Conservation (phyloP, 2,888 invertebrate species). For the Colostygia pectinataria region DNA sequence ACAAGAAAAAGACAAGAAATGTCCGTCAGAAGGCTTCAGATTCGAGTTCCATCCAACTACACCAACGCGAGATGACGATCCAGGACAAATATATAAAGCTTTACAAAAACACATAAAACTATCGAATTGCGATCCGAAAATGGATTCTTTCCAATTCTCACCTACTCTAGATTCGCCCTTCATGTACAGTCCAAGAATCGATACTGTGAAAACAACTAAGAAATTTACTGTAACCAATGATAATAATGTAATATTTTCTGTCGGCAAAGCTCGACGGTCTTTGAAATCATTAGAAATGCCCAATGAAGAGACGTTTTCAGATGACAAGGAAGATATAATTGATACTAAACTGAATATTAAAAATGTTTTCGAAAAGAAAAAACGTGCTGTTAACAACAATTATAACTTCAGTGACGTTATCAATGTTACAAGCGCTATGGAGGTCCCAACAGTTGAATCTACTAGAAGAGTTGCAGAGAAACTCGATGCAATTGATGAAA, state of each 20-base stretch:
- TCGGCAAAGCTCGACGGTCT: background rate
- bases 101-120: constrained; percentile 45
- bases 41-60: constrained; percentile 40
- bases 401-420: background rate
- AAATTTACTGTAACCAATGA: constrained; percentile 2
- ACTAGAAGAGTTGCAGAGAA: background rate
- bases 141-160: too few relatives aligned
- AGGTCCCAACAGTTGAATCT: background rate
- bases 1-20: too few relatives aligned
- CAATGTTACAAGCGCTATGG: background rate
- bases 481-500: too few relatives aligned
- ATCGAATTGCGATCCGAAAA: background rate
- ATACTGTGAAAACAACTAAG: background rate
- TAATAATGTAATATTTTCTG: background rate
- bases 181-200: background rate
- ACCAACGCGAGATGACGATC: constrained; percentile 27
- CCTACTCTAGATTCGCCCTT: too few relatives aligned
- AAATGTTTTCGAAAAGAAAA: background rate
- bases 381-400: background rate
- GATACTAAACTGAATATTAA: background rate
- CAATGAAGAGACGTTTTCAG: background rate
- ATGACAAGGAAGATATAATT: background rate
- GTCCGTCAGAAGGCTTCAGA: constrained; percentile 43
- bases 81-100: constrained; percentile 28
- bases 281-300: constrained; percentile 3